Conservation (phyloP, 2,888 invertebrate species). For the Hirtodrosophila duncani region DNA sequence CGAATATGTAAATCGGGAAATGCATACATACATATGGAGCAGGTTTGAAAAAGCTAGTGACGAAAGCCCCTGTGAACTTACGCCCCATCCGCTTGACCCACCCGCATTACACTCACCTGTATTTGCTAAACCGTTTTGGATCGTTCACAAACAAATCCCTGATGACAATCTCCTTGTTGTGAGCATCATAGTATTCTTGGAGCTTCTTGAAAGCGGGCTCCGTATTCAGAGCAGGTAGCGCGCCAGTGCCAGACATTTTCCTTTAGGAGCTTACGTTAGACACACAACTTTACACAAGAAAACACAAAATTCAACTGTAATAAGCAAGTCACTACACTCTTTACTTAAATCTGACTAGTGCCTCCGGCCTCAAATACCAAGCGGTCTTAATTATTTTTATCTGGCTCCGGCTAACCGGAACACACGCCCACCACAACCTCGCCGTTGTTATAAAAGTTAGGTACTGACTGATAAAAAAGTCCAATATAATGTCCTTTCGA, state of each 20-base stretch:
- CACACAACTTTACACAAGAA: conserved; percentile 46
- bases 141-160: conserved; percentile 89
- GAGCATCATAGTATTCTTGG: conserved; percentile 85
- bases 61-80: no score
- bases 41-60: no score
- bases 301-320: conserved; percentile 43
- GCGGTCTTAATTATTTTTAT: conserved; percentile 22
- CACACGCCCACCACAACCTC: conserved; percentile 39
- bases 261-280: conserved; percentile 44
- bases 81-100: no score
- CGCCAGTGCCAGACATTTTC: conserved; percentile 65
- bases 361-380: conserved; percentile 7
- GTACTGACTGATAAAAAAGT: conserved; percentile 9
- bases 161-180: conserved; percentile 88
- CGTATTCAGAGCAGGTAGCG: conserved; percentile 80
- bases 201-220: conserved; percentile 88
- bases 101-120: conserved; percentile 84
- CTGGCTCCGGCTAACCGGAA: conserved; percentile 47
- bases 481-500: conserved; percentile 50
- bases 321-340: conserved; percentile 30
- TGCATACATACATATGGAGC: no score
- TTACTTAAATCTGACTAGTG: conserved; percentile 44
- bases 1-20: no score
- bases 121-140: conserved; percentile 90
- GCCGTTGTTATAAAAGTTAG: conserved; percentile 42